Percentiles rank a stretch among this genome's conserved stretches.
Evolutionary conservation across 2,888 invertebrate species (phyloP).

Genomic region (Melanostoma mellinum): DNA sequence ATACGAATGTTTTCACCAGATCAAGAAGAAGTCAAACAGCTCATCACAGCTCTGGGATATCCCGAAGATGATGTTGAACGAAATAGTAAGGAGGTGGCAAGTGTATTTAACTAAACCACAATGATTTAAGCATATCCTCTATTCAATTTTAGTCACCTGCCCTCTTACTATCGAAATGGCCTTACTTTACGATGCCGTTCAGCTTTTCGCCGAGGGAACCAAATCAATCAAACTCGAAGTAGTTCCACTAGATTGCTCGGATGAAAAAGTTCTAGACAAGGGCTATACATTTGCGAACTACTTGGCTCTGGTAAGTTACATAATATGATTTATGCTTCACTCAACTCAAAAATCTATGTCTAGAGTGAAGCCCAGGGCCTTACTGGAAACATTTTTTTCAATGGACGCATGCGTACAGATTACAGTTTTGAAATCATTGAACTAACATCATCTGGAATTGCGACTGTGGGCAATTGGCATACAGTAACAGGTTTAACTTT

Average conservation of each 20-base stretch:
- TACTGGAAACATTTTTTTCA: constrained; percentile 90
- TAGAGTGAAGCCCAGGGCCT: constrained; percentile 83
- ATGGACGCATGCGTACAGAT: constrained; percentile 89
- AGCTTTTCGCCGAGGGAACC: constrained; percentile 89
- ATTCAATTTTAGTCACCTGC: constrained; percentile 75
- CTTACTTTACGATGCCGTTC: constrained; percentile 92
- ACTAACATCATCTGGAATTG: constrained; percentile 85
- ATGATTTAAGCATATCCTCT: neutral
- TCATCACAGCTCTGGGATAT: constrained; percentile 76
- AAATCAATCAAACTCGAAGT: constrained; percentile 84
- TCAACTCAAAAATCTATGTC: neutral
- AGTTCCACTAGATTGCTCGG: constrained; percentile 84
- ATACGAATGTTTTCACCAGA: constrained; percentile 86
- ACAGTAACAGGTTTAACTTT: constrained; percentile 85
- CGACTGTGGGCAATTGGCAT: constrained; percentile 88
- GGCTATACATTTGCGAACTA: constrained; percentile 93
- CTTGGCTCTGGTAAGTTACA: constrained; percentile 82
- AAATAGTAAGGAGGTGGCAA: constrained; percentile 43
- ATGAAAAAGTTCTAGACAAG: constrained; percentile 86
- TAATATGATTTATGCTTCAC: no score
- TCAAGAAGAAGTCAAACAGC: constrained; percentile 82
- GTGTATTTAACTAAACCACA: neutral
- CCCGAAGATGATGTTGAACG: constrained; percentile 53
- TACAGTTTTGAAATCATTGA: constrained; percentile 87
- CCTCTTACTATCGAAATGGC: constrained; percentile 86